Percentiles rank a stretch among this genome's conserved stretches.
These are phyloP conservation scores for Plecturocebus donacophilus DNA, from an alignment of 2,113 vertebrate species.

Conservation along the genomic window DNA sequence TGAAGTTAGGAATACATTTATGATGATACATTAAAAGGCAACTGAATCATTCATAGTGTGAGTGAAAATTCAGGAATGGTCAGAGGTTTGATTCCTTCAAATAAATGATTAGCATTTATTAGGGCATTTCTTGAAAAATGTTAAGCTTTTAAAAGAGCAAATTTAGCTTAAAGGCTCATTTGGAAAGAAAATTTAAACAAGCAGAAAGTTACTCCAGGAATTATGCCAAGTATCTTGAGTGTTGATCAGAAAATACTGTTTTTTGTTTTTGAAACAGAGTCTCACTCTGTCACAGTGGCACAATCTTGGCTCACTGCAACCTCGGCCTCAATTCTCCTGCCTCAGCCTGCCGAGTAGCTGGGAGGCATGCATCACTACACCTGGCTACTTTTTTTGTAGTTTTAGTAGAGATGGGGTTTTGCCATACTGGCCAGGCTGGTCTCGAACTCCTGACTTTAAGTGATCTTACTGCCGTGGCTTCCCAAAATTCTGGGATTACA, in stretches of 20 bases:
- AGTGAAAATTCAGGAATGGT: neutral
- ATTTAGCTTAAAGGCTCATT: neutral
- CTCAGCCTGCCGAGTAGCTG: too few species aligned
- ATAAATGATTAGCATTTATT: neutral
- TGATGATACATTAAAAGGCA: neutral
- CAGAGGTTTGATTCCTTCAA: neutral
- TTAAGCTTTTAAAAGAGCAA: neutral
- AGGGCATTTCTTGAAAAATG: neutral
- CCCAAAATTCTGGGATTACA: too few species aligned
- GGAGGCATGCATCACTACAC: too few species aligned
- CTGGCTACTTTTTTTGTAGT: too few species aligned
- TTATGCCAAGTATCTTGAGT: neutral
- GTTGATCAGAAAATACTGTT: neutral
- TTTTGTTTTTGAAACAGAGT: too few species aligned
- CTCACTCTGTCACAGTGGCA: too few species aligned
- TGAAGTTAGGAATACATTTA: neutral
- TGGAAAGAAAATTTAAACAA: neutral
- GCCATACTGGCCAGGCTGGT: too few species aligned
- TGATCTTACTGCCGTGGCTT: too few species aligned
- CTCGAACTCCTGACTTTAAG: too few species aligned
- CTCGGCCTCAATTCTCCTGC: too few species aligned
- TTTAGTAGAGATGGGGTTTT: too few species aligned
- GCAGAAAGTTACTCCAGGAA: neutral
- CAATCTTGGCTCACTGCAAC: too few species aligned
- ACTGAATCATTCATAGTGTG: neutral